A percentile compares a stretch with the other conserved stretches of the same genome.
Evolutionary conservation across 1,140 invertebrate species (phyloP).

Genomic region (Pogonomyrmex barbatus): DNA sequence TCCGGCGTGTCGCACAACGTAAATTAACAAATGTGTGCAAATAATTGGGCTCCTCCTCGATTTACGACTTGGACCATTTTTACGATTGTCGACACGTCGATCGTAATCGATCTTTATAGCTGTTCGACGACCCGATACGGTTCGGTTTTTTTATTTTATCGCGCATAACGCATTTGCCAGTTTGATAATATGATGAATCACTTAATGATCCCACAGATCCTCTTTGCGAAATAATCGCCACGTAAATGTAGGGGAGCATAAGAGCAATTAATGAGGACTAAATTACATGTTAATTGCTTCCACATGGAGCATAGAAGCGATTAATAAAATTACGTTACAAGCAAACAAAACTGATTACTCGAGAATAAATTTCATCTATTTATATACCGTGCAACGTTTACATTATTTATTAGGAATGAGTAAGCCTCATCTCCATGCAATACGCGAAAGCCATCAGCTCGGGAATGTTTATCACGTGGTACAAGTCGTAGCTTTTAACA

Average conservation of each 20-base stretch:
- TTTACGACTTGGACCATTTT: neutral
- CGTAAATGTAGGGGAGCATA: neutral
- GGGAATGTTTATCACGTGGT: neutral
- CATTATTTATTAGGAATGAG: neutral
- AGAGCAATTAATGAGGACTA: neutral
- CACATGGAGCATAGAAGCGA: too few species aligned
- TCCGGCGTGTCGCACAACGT: too few species aligned
- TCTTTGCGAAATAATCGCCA: neutral
- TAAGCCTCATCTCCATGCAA: neutral
- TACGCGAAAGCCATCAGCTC: conserved; percentile 3
- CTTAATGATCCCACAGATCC: neutral
- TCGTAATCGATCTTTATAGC: neutral
- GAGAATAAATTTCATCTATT: neutral
- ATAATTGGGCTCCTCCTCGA: neutral
- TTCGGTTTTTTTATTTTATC: neutral
- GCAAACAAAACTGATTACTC: neutral
- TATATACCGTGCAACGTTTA: neutral
- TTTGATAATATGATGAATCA: neutral
- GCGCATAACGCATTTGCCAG: neutral
- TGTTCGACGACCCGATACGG: too few species aligned
- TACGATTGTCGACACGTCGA: neutral
- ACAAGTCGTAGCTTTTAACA: neutral
- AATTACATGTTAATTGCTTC: neutral
- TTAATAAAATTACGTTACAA: neutral
- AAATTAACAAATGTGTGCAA: too few species aligned